Base-by-base conservation (phyloP, 2,113 vertebrate species). In the Hypomesus transpacificus region DNA sequence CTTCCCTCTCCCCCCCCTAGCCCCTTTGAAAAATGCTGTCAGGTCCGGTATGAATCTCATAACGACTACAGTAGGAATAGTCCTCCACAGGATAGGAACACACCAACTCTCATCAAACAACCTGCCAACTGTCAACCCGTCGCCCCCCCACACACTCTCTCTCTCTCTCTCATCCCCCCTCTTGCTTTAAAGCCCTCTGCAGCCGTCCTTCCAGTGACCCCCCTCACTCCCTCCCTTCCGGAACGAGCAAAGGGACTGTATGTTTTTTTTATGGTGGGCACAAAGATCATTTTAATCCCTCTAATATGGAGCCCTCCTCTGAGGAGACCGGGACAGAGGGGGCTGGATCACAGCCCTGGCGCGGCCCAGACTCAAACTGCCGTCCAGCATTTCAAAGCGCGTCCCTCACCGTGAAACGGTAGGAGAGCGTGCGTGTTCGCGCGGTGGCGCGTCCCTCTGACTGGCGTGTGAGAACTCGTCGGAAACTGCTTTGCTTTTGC, bases 281-380 rank as follows among this genome's bases (percentile, higher is more conserved):
- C 9, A 46, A 46, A 46, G 1, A 46, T 8, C 39, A 11, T 8
- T 46, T 8, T 46, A 9, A 46, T 46, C 52, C 14, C 51, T 24
- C 66, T 24, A 16, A 31, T 18, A 14, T 18, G 39, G 39, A 39
- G 39, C 7, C 8, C 39, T 39, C 31, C 31, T 31, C 31, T 31
- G 31, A 1, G 39, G 63, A 18, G 39, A 14, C 7, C 14, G 14
- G 28, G 16, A 24, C 22, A 20, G 51, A 61, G 34, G n/a, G 18
- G 46, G 31, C n/a, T 71, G 17, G 59, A 71, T 54, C 54, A 53
- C n/a, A 4, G 59, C 62, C 14, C 61, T 64, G 70, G 70, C 70
- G 3, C 14, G 14, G 20, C 60, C 61, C 60, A 71, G 21, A 14
- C 57, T 34, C 50, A 14, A 46, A 11, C 61, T 39, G 16, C 52